Base-by-base conservation (phyloP, 2,888 invertebrate species). In the Orthonychiurus folsomi region DNA sequence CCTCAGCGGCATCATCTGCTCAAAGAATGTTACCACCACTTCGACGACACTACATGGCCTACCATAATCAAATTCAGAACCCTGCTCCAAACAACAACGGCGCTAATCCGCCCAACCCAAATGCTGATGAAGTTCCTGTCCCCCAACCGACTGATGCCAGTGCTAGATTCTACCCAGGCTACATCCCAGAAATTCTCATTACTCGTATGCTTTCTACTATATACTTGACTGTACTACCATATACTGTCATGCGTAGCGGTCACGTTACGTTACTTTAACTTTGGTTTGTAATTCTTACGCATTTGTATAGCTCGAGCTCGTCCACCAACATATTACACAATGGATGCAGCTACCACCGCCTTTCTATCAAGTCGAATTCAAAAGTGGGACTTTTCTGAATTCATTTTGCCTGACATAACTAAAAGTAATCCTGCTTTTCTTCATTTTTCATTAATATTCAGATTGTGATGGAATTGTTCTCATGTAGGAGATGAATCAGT, bases 341-440 rank as follows among this genome's bases (percentile, higher is more conserved):
- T 72, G 68, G 72, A 72, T 61, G 72, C 72, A 12, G 68, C 72
- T 1, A 72, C 72, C 15, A 72, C 72, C 48, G 70, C 70, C 12
- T 72, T 70, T 61, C 59, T 72, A 9, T 70, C 70, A 3, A 70
- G 70, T 62, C 61, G 72, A 59, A 70, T 72, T 54, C 72, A 72
- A 61, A 69, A 68, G 54, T 72, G 72, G 72, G 72, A 72, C 28
- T 72, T 72, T 58, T 65, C 64, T 27, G 56, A 68, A 26, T 72
- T 69, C 61, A 28, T 64, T 9, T 65, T 72, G 50, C 72, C 70
- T 26, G 66, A 71, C 57, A 70, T 70, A 26, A 67, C 67, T 3
- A 63, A 68, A 63, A 59, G 69, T 69, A 66, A 61, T n/a, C n/a
- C n/a, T n/a, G n/a, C n/a, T n/a, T n/a, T n/a, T n/a, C n/a, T n/a